Conservation (phyloP, 2,888 invertebrate species). For the Dendrolimus pini region DNA sequence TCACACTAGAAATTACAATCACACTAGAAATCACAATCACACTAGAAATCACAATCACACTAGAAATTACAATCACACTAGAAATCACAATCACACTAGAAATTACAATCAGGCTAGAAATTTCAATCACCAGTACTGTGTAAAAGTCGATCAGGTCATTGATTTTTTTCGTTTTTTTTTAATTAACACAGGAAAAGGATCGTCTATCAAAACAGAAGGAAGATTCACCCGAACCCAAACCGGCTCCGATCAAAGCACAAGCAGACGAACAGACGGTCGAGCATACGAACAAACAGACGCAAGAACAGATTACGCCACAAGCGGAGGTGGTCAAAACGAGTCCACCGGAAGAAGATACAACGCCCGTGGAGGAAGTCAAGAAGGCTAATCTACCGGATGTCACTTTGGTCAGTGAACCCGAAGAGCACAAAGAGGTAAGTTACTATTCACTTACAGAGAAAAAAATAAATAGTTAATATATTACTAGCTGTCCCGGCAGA, state of each 20-base stretch:
- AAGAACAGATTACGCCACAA: background rate
- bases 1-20: no score
- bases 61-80: no score
- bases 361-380: slow-evolving; percentile 10
- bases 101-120: no score
- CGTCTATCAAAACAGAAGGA: slow-evolving; percentile 34
- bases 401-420: slow-evolving; percentile 47
- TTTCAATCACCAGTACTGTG: no score
- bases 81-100: no score
- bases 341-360: slow-evolving; percentile 3
- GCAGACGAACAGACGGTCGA: background rate
- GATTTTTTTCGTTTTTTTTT: no score
- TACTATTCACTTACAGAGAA: background rate
- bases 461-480: background rate
- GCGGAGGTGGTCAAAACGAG: background rate
- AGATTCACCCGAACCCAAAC: slow-evolving; percentile 14
- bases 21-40: no score
- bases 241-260: slow-evolving; percentile 3
- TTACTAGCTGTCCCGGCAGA: no score
- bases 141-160: no score
- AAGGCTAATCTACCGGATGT: slow-evolving; percentile 52
- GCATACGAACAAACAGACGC: background rate
- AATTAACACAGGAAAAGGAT: slow-evolving; percentile 44
- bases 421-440: slow-evolving; percentile 46
- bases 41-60: no score